Evolutionary conservation across 2,797 vertebrate species (phyloP).

Genomic region (Myotis findleyi): DNA sequence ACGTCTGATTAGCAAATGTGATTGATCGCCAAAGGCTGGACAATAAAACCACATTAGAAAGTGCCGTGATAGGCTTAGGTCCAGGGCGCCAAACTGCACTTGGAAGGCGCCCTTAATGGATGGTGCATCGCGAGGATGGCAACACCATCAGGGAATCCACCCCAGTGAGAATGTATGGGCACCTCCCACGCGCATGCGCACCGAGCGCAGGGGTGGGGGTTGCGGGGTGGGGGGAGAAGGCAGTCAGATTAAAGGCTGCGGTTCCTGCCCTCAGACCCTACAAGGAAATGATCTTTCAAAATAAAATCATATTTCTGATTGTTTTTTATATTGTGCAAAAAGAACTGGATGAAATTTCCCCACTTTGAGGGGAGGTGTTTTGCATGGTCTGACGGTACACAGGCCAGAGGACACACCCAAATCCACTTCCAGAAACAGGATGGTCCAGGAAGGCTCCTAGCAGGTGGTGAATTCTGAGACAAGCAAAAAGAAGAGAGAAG

Average conservation of each 20-base stretch:
- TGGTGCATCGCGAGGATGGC: rapidly evolving
- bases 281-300: not conserved
- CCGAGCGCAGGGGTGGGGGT: rapidly evolving
- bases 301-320: not conserved
- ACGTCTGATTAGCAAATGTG: not conserved
- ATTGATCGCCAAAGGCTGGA: not conserved
- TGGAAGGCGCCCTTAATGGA: not conserved
- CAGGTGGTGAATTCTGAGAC: not conserved
- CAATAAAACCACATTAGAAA: not conserved
- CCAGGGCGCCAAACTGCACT: rapidly evolving
- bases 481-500: not conserved
- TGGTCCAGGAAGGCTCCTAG: not conserved
- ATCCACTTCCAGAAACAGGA: not conserved
- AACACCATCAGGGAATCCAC: not conserved
- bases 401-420: not conserved
- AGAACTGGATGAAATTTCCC: not conserved
- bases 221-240: not conserved
- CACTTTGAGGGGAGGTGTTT: not conserved
- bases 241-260: not conserved
- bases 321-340: not conserved
- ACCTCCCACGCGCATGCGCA: rapidly evolving
- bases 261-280: not conserved
- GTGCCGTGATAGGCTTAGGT: not conserved
- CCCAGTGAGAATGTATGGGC: rapidly evolving
- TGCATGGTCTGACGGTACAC: not conserved